Conservation (phyloP, 2,113 vertebrate genomes). For the Sylvietta virens region DNA sequence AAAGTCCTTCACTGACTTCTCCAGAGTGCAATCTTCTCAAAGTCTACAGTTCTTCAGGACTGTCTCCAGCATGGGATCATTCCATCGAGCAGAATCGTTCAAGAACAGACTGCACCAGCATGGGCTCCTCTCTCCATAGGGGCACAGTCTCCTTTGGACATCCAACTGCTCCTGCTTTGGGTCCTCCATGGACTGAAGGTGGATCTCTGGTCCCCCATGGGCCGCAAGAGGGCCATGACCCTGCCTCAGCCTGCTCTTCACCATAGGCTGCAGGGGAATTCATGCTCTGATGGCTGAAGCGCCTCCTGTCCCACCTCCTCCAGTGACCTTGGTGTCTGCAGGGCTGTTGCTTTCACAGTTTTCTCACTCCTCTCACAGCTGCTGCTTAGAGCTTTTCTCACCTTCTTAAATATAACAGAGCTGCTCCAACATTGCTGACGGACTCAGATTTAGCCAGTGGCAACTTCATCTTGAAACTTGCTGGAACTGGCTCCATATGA, state of each 20-base stretch:
- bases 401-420: neutral
- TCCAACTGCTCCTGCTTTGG: neutral
- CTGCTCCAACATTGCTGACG: neutral
- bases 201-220: neutral
- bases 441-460: neutral
- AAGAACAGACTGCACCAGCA: neutral
- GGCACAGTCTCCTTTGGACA: neutral
- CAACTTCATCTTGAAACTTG: neutral
- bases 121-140: neutral
- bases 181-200: neutral
- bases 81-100: neutral
- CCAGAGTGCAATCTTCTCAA: neutral
- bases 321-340: neutral
- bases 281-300: rapidly evolving
- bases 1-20: neutral
- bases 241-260: neutral
- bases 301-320: neutral
- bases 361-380: neutral
- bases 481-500: neutral
- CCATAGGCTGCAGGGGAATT: neutral
- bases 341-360: neutral
- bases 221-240: neutral
- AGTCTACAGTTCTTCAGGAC: neutral
- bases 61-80: neutral
- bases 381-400: neutral